Base-by-base conservation (phyloP, 2,888 invertebrate genomes). In the Drosophila planitibia region DNA sequence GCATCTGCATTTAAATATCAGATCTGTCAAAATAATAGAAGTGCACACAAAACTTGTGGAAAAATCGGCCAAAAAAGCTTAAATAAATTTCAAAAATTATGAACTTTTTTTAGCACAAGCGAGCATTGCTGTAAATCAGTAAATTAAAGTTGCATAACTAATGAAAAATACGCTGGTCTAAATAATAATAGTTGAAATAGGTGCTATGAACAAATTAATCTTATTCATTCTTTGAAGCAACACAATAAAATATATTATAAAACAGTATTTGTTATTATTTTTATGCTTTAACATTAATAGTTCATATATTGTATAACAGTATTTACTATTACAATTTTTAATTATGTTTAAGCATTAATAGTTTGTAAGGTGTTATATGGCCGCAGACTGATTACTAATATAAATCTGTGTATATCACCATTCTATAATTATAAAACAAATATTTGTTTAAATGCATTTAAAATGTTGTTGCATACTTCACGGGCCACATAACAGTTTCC, bases 391-490 rank as follows among this genome's bases (percentile, higher is more conserved):
- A 47, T 25, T 47, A 9, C 16, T 9, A 1, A 25, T 4, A 16
- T 25, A 47, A 9, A 9, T 16, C 9, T 47, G 9, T 22, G 14
- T 2, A 6, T 37, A 37, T 37, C 16, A 19, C 4, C 35, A 12
- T n/a, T n/a, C 0, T 10, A n/a, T 10, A n/a, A n/a, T 44, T 3
- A 12, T 1, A 4, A 16, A 22, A 16, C 3, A 35, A 22, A 22
- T n/a, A 30, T 25, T 10, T 49, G 19, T 14, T 52, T 12, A 14
- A 25, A 28, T 19, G 4, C 25, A 19, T 32, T 32, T 0, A 12
- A 51, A 30, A n/a, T 47, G 9, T 4, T 52, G 30, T 37, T 35
- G 75, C 74, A 74, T 74, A 74, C 68, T 74, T 75, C 47, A 22
- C n/a, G 74, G 74, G 35, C 1, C 25, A 16, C 16, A 16, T 4